Conservation (phyloP, 2,797 vertebrate genomes). For the Spinibarbus caldwelli region DNA sequence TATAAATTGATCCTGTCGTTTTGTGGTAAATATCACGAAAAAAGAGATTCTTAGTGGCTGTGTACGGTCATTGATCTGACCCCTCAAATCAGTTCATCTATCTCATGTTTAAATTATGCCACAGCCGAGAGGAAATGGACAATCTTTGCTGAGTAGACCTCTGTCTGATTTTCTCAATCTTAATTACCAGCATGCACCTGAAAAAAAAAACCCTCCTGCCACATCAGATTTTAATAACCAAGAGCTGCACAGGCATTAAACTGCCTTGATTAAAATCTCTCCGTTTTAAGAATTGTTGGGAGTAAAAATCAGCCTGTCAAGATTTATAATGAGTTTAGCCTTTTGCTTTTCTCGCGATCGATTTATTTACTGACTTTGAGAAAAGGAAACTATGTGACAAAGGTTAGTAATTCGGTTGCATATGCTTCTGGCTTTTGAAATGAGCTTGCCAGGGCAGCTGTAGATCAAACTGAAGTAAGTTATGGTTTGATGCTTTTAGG, state of each 20-base stretch:
- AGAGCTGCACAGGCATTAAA: constrained; percentile 26
- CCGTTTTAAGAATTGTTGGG: constrained; percentile 22
- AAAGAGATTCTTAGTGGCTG: constrained; percentile 53
- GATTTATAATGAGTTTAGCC: constrained; percentile 29
- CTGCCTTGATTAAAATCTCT: constrained; percentile 43
- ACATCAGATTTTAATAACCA: constrained; percentile 46
- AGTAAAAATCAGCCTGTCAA: constrained; percentile 31
- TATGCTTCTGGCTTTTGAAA: constrained; percentile 25
- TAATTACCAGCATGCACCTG: constrained; percentile 42
- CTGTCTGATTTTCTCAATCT: constrained; percentile 53
- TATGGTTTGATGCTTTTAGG: constrained; percentile 56
- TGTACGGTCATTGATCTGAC: constrained; percentile 61
- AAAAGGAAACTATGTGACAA: constrained; percentile 28
- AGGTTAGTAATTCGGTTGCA: constrained; percentile 38
- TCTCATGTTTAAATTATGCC: constrained; percentile 56
- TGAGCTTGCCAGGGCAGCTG: constrained; percentile 35
- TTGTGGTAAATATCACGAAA: constrained; percentile 64
- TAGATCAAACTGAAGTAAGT: constrained; percentile 51
- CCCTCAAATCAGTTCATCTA: constrained; percentile 61
- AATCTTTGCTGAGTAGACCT: constrained; percentile 54
- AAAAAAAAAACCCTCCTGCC: constrained; percentile 1
- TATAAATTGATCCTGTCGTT: constrained; percentile 66
- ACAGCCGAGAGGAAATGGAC: constrained; percentile 54
- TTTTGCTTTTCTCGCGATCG: neutral
- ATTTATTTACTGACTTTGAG: constrained; percentile 43